phyloP scores from a whole-genome alignment of 1,140 invertebrate species.

The Hormaphis cornu region DNA sequence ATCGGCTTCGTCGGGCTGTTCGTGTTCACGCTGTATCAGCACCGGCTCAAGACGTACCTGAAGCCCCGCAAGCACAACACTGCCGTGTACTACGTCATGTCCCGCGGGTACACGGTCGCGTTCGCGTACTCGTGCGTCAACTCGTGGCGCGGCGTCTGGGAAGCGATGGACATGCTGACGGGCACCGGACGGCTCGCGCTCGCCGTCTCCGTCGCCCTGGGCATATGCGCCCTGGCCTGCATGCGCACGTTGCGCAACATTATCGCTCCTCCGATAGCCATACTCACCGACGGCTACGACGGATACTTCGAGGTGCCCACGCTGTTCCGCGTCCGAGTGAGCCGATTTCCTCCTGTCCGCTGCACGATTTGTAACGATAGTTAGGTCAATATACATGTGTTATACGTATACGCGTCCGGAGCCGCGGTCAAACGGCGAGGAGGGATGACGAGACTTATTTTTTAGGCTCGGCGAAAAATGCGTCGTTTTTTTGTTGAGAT shows the following conservation, averaged over 20 bases:
- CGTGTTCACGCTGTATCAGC: slow-evolving; percentile 56
- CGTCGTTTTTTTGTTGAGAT: no score
- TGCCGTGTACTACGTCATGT: slow-evolving; percentile 58
- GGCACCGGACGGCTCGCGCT: slow-evolving; percentile 49
- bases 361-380: no score
- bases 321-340: slow-evolving; percentile 61
- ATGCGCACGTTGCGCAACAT: slow-evolving; percentile 64
- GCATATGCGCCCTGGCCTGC: slow-evolving; percentile 52
- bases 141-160: slow-evolving; percentile 74
- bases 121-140: slow-evolving; percentile 71
- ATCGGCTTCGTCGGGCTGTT: slow-evolving; percentile 61
- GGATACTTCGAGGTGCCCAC: slow-evolving; percentile 74
- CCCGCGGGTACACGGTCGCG: slow-evolving; percentile 61
- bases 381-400: no score
- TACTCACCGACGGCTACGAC: slow-evolving; percentile 58
- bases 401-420: no score
- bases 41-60: slow-evolving; percentile 50
- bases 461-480: no score
- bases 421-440: no score
- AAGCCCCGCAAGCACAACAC: slow-evolving; percentile 56
- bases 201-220: slow-evolving; percentile 50
- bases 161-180: slow-evolving; percentile 60
- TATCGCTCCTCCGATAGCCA: slow-evolving; percentile 67
- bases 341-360: slow-evolving; percentile 39
- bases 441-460: no score